phyloP scores from a whole-genome alignment of 1,140 invertebrate species.

The Venturia canescens region DNA sequence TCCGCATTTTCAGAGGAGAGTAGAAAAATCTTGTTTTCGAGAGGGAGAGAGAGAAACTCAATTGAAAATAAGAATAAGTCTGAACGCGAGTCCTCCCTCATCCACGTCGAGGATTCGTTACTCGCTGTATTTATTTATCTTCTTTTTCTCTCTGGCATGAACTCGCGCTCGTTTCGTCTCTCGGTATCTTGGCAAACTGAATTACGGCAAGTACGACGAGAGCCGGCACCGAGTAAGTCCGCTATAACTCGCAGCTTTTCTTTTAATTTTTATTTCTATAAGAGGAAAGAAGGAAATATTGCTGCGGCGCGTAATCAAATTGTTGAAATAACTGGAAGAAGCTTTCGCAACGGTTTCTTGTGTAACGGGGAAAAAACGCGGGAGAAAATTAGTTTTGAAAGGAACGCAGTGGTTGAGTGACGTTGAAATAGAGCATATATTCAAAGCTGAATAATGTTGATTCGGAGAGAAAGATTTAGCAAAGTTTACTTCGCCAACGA shows the following conservation, averaged over 20 bases:
- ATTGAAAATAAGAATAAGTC: not conserved
- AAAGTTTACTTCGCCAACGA: too few relatives aligned
- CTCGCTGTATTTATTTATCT: constrained; percentile 12
- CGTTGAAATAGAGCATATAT: too few relatives aligned
- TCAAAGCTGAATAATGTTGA: too few relatives aligned
- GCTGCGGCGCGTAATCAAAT: not conserved
- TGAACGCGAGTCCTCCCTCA: not conserved
- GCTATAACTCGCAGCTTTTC: not conserved
- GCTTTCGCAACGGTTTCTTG: not conserved
- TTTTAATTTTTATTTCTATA: not conserved
- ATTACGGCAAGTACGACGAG: constrained; percentile 22
- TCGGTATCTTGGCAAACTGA: constrained; percentile 11
- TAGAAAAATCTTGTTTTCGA: not conserved
- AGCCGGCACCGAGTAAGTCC: not conserved
- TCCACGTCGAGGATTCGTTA: not conserved
- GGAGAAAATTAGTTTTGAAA: too few relatives aligned
- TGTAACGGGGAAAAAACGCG: not conserved
- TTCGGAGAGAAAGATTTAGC: too few relatives aligned
- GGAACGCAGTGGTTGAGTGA: too few relatives aligned
- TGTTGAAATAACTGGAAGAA: not conserved
- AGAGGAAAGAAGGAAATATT: not conserved
- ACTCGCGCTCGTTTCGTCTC: not conserved
- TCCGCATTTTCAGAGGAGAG: not conserved
- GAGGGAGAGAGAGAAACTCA: not conserved
- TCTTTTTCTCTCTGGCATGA: not conserved